Percentiles rank a stretch among this genome's conserved stretches.
phyloP scores from a whole-genome alignment of 2,113 vertebrate species.

The Clupea harengus region DNA sequence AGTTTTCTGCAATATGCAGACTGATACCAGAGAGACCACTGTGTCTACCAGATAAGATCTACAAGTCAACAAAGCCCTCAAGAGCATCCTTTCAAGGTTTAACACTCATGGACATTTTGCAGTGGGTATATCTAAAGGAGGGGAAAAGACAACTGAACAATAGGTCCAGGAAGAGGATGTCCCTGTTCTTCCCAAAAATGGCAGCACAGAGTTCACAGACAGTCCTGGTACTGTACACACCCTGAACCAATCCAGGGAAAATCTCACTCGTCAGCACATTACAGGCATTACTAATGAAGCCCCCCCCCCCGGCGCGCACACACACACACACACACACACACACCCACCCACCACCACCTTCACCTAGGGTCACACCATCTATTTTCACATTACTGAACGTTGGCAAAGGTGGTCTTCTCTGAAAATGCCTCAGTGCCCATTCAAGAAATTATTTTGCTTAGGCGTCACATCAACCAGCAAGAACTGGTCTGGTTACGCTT shows the following conservation, averaged over 20 bases:
- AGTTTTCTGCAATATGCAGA: not conserved
- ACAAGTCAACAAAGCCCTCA: not conserved
- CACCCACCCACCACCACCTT: not conserved
- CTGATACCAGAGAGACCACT: not conserved
- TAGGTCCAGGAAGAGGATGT: conserved; percentile 43
- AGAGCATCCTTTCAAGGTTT: not conserved
- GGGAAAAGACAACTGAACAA: conserved; percentile 37
- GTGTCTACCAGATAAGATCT: not conserved
- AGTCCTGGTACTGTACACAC: conserved; percentile 4
- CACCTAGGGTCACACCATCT: not conserved
- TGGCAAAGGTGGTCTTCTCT: not conserved
- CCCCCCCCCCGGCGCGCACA: conserved; percentile 12
- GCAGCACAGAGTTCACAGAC: conserved; percentile 42
- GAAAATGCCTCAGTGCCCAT: not conserved
- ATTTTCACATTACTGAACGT: conserved; percentile 15
- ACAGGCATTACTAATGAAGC: conserved; percentile 23
- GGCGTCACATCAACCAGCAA: not conserved
- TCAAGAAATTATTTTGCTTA: not conserved
- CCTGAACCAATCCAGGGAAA: conserved; percentile 41
- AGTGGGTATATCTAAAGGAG: conserved; percentile 16
- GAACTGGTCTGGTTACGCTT: conserved; percentile 29
- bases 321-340: not conserved
- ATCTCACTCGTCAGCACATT: conserved; percentile 50
- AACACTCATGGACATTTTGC: conserved; percentile 6
- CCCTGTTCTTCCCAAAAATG: conserved; percentile 47